These are phyloP conservation scores for Hozukius guyotensis DNA, from an alignment of 2,797 vertebrate genomes.

Conservation along the genomic window DNA sequence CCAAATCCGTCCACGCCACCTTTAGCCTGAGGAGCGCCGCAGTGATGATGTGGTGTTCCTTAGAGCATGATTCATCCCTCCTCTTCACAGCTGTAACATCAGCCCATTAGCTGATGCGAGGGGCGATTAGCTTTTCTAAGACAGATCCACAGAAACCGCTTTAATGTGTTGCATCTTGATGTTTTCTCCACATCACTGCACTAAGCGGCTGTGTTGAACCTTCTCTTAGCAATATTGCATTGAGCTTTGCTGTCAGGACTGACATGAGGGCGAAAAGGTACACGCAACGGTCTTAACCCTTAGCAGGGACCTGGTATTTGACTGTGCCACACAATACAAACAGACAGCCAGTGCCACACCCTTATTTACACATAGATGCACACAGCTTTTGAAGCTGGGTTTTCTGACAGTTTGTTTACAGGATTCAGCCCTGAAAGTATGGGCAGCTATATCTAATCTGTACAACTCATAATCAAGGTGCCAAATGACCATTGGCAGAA, in stretches of 20 bases:
- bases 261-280: background rate
- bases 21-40: conserved; percentile 21
- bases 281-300: background rate
- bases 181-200: background rate
- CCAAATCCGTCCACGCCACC: conserved; percentile 11
- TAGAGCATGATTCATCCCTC: conserved; percentile 23
- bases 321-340: background rate
- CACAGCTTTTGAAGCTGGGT: background rate
- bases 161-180: conserved; percentile 6
- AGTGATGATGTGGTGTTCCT: conserved; percentile 7
- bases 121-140: conserved; percentile 26
- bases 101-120: conserved; percentile 28
- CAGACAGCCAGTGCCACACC: background rate
- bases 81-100: conserved; percentile 21
- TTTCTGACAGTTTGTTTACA: background rate
- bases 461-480: background rate
- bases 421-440: background rate
- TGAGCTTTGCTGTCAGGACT: background rate
- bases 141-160: conserved; percentile 15
- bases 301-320: background rate
- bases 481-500: background rate
- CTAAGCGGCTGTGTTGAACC: background rate
- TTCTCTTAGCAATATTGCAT: background rate
- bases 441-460: background rate
- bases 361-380: background rate